phyloP scores from a whole-genome alignment of 1,140 invertebrate genomes.

The Meloidogyne floridensis region DNA sequence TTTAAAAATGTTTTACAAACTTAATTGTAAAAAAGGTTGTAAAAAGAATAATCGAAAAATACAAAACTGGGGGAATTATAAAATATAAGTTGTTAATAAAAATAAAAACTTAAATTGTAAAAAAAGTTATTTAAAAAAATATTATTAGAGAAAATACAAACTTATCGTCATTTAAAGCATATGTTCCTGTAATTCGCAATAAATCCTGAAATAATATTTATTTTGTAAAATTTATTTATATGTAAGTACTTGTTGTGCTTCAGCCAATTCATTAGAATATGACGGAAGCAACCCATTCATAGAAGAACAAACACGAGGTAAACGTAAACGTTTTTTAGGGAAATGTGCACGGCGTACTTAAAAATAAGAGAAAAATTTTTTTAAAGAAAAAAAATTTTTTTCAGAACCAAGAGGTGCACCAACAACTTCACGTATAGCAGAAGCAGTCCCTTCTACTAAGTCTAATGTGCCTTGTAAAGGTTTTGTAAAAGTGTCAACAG shows the following conservation, averaged over 20 bases:
- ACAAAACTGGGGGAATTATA: too few relatives aligned
- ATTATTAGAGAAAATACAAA: too few relatives aligned
- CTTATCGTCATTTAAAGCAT: slow-evolving; percentile 44
- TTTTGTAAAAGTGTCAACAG: slow-evolving; percentile 92
- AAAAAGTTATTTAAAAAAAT: too few relatives aligned
- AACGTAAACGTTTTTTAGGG: slow-evolving; percentile 42
- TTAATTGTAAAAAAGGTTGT: too few relatives aligned
- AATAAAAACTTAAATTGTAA: too few relatives aligned
- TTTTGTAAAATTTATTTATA: neutral
- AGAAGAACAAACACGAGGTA: slow-evolving; percentile 43
- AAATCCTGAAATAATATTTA: slow-evolving; percentile 13
- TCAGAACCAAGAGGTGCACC: slow-evolving; percentile 36
- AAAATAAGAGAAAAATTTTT: slow-evolving; percentile 8
- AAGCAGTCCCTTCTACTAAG: slow-evolving; percentile 87
- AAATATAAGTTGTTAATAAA: too few relatives aligned
- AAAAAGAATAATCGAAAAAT: too few relatives aligned
- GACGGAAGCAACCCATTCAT: slow-evolving; percentile 41
- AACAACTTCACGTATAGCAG: slow-evolving; percentile 80
- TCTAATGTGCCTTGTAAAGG: slow-evolving; percentile 92
- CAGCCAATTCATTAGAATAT: slow-evolving; percentile 44
- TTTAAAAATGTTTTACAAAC: too few relatives aligned
- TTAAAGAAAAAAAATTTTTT: neutral
- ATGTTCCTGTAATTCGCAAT: slow-evolving; percentile 39
- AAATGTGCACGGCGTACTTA: slow-evolving; percentile 40
- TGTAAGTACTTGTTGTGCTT: slow-evolving; percentile 46